phyloP scores from a whole-genome alignment of 2,888 invertebrate genomes.

The Andrena flavipes region DNA sequence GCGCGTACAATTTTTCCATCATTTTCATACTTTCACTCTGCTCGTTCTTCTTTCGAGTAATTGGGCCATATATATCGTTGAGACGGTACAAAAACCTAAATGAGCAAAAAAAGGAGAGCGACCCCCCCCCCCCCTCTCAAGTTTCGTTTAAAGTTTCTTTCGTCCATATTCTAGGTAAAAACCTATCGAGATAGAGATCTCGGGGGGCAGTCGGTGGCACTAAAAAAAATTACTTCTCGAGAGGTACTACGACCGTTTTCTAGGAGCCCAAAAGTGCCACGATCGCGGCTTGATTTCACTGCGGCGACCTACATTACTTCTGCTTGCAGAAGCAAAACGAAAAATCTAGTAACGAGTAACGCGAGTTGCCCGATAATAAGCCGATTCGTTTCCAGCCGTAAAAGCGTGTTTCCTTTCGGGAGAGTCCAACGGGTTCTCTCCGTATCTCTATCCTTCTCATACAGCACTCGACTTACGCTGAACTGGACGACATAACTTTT shows the following conservation, averaged over 20 bases:
- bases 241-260: slow-evolving; percentile 13
- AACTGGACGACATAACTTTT: slow-evolving; percentile 1
- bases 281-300: slow-evolving; percentile 39
- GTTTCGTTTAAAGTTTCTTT: not conserved
- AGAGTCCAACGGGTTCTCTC: not conserved
- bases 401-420: slow-evolving; percentile 29
- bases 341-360: slow-evolving; percentile 34
- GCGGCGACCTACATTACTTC: slow-evolving; percentile 35
- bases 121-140: not conserved
- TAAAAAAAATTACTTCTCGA: not conserved
- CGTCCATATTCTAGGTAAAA: too few species aligned
- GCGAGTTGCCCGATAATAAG: slow-evolving; percentile 15
- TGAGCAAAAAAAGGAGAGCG: not conserved
- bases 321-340: slow-evolving; percentile 12
- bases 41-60: slow-evolving; percentile 18
- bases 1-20: slow-evolving; percentile 50
- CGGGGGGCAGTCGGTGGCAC: not conserved
- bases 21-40: slow-evolving; percentile 58
- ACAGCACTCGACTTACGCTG: not conserved
- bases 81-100: not conserved
- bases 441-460: not conserved
- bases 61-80: slow-evolving; percentile 9
- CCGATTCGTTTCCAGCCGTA: not conserved
- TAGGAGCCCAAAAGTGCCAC: not conserved
- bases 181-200: not conserved